Evolutionary conservation across 1,140 invertebrate genomes (phyloP).

Genomic region (Popillia japonica): DNA sequence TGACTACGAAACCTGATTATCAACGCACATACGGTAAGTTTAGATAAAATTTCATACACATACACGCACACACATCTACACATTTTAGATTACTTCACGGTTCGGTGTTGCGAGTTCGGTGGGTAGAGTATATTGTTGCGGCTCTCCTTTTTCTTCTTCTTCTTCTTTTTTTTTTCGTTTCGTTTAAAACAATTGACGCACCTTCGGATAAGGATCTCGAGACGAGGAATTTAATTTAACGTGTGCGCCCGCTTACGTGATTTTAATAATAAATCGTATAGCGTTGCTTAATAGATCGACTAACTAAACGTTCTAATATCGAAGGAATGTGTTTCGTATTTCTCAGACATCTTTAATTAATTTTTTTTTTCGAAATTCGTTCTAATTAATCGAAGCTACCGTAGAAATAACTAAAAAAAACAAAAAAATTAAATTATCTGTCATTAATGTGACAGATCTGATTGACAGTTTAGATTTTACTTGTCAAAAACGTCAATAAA

Average conservation of each 20-base stretch:
- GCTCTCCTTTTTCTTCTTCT: background rate
- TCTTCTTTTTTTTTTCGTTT: background rate
- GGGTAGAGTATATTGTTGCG: conserved; percentile 1
- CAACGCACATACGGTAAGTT: conserved; percentile 33
- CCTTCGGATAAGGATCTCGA: background rate
- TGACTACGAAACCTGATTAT: conserved; percentile 35
- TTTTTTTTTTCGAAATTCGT: too few species aligned
- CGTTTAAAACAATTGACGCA: background rate
- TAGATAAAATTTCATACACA: conserved; percentile 31
- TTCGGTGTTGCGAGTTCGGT: background rate
- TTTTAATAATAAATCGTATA: too few species aligned
- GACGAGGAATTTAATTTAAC: background rate
- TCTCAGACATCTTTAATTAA: too few species aligned
- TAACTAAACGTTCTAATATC: too few species aligned
- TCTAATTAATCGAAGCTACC: too few species aligned
- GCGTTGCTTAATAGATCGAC: too few species aligned
- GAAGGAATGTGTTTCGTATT: too few species aligned
- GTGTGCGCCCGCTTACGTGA: background rate
- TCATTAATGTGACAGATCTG: too few species aligned
- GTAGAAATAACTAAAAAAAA: too few species aligned
- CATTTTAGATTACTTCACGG: background rate
- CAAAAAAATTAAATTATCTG: too few species aligned
- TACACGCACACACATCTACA: background rate
- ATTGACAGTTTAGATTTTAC: too few species aligned
- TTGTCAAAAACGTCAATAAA: too few species aligned